Evolutionary conservation across 2,797 vertebrate genomes (phyloP), one percentile per base, ranked within the genome.

Genomic region (Ambastaia sidthimunki): DNA sequence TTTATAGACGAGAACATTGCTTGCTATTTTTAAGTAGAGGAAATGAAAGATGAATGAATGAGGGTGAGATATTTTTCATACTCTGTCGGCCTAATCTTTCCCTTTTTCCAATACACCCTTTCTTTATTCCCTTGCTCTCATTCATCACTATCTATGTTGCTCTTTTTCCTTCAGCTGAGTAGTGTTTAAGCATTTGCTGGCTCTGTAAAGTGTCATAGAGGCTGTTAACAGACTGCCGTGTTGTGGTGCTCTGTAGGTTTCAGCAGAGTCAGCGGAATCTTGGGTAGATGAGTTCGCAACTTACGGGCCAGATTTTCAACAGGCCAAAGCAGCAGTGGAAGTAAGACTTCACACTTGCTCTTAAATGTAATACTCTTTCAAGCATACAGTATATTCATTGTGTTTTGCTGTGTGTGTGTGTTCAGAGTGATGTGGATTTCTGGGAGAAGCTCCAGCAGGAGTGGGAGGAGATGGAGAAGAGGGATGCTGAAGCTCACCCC

Each of bases 381-480:
- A 81, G 37, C 28, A 28, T 71, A 11, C 28, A 28, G 28, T 50
- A 16, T 37, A 28, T 71, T 59, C 16, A 62, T 66, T 50, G 59
- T 59, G 67, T 37, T 15, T 71, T 47, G 66, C 23, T 65, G 18
- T 57, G n/a, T 47, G 4, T 62, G 28, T 60, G 52, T 59, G 21
- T 78, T 54, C 88, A 95, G 98, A 98, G 98, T 82, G 98, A 99
- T 91, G 95, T 98, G 59, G 98, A 98, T 93, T 99, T 99, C 93
- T 99, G 98, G 98, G 98, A 99, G 91, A 99, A 97, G 89, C 94
- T 99, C 85, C 98, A 99, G 93, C 95, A 97, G 86, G 98, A 99
- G 87, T 96, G 98, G 96, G 98, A 99, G 89, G 97, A 99, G 91
- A 99, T 99, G 98, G 96, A 96, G 0, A 98, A 98, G 88, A 92